Percentiles rank a stretch among this genome's conserved stretches.
Conservation (phyloP, 2,797 vertebrate genomes). For the Brachymystax lenok region DNA sequence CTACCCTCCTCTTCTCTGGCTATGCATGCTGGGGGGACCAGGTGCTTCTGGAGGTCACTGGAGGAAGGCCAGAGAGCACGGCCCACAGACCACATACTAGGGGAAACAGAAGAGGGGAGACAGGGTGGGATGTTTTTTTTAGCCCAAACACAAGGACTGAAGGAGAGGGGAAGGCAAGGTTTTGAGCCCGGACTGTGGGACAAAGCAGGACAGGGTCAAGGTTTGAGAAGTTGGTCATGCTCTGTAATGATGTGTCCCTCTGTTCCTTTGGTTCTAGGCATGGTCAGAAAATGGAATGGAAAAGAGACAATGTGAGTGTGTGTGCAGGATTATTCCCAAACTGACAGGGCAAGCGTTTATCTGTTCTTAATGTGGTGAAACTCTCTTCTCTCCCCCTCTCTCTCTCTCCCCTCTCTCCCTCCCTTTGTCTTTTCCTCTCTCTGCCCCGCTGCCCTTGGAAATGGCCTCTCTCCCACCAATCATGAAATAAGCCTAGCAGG, state of each 20-base stretch:
- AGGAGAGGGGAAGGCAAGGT: not conserved
- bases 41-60: constrained; percentile 38
- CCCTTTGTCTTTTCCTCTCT: not conserved
- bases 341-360: constrained; percentile 21
- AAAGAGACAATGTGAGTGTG: not conserved
- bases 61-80: not conserved
- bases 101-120: too few species aligned
- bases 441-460: not conserved
- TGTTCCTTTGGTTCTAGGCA: not conserved
- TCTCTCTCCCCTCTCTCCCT: not conserved
- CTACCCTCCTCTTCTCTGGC: not conserved
- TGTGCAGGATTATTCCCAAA: constrained; percentile 13
- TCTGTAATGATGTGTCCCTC: too few species aligned
- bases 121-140: not conserved
- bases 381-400: constrained; percentile 1
- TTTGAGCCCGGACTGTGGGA: not conserved
- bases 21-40: constrained; percentile 3
- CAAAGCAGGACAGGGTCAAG: not conserved
- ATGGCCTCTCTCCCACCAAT: constrained; percentile 19
- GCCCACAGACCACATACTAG: not conserved
- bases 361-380: constrained; percentile 14
- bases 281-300: not conserved
- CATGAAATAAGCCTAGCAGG: constrained; percentile 2
- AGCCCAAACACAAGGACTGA: too few species aligned
- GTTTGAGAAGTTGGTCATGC: not conserved